Evolutionary conservation across 2,113 vertebrate genomes (phyloP).

Genomic region (Cynocephalus volans): DNA sequence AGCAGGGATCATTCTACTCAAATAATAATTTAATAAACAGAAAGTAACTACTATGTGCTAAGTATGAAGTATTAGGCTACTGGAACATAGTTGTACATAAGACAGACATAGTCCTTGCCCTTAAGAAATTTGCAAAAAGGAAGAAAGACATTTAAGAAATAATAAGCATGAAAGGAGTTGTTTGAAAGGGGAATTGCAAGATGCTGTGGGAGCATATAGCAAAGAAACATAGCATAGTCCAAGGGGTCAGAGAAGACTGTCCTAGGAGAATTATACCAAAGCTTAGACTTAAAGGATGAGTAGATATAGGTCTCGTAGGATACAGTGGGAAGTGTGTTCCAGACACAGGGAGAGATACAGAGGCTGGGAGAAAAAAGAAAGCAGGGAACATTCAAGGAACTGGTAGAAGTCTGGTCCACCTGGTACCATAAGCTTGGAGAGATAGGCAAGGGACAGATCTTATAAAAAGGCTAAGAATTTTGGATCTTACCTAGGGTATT

Average conservation of each 20-base stretch:
- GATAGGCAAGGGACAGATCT: background rate
- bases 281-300: background rate
- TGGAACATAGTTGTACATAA: background rate
- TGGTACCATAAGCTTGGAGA: background rate
- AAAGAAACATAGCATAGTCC: background rate
- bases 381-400: background rate
- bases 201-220: background rate
- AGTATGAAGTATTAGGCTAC: background rate
- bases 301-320: background rate
- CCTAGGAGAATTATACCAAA: background rate
- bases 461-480: slow-evolving; percentile 18
- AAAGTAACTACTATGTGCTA: slow-evolving; percentile 28
- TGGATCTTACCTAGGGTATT: background rate
- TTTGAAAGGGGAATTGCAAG: slow-evolving; percentile 17
- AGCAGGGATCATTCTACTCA: background rate
- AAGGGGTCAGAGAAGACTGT: background rate
- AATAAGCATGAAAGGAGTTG: background rate
- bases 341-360: background rate
- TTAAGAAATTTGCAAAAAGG: slow-evolving; percentile 19
- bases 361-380: background rate
- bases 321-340: background rate
- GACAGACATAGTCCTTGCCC: background rate
- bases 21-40: slow-evolving; percentile 27
- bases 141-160: slow-evolving; percentile 30
- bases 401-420: background rate